A percentile compares a stretch with the other conserved stretches of the same genome.
These are phyloP conservation scores for Mimachlamys varia DNA, from an alignment of 2,888 invertebrate species.

Conservation along the genomic window DNA sequence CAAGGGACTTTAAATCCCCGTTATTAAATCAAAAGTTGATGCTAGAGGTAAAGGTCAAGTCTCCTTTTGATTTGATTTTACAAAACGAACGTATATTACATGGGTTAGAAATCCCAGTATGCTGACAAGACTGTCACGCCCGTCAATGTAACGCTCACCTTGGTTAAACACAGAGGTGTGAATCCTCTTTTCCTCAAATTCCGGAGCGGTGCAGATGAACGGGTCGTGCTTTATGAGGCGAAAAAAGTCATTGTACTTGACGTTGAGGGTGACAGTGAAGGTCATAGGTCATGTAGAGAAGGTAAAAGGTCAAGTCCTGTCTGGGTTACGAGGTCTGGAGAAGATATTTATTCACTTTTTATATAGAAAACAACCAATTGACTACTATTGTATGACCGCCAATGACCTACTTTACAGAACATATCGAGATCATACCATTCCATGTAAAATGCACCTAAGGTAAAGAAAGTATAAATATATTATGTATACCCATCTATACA, in stretches of 20 bases:
- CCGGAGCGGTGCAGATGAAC: slow-evolving; percentile 22
- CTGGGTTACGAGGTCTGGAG: slow-evolving; percentile 23
- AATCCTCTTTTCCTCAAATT: slow-evolving; percentile 31
- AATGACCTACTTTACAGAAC: slow-evolving; percentile 17
- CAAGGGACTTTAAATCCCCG: background rate
- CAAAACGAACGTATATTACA: background rate
- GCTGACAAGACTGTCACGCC: background rate
- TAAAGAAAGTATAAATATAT: background rate
- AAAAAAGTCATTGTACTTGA: slow-evolving; percentile 34
- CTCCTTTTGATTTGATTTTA: background rate
- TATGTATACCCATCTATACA: too few species aligned
- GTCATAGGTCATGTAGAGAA: slow-evolving; percentile 7
- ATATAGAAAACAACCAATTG: slow-evolving; percentile 28
- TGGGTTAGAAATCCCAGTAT: background rate
- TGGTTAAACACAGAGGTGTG: slow-evolving; percentile 29
- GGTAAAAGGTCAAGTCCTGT: slow-evolving; percentile 25
- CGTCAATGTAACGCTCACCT: background rate
- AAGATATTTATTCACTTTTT: slow-evolving; percentile 21
- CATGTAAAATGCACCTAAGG: background rate
- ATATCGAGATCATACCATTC: background rate
- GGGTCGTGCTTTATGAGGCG: slow-evolving; percentile 33
- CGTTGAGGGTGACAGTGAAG: slow-evolving; percentile 33
- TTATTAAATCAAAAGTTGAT: background rate
- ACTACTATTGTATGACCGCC: slow-evolving; percentile 11
- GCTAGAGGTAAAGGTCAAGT: background rate